phyloP scores from a whole-genome alignment of 2,113 vertebrate genomes.

The Colius striatus region DNA sequence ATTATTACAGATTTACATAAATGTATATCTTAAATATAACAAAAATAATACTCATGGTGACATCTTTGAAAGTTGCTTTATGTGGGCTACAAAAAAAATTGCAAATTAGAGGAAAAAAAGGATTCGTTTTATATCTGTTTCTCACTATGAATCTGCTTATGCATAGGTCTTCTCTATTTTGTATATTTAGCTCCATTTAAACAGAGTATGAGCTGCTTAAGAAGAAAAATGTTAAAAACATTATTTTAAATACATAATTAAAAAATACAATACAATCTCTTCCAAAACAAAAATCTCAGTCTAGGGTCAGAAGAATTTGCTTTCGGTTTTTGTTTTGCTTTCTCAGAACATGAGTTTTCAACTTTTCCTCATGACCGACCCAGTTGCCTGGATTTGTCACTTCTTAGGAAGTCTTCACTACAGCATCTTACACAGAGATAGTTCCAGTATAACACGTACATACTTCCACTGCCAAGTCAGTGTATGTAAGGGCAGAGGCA shows the following conservation, averaged over 20 bases:
- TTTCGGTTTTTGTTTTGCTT: neutral
- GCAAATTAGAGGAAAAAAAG: neutral
- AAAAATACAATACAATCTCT: neutral
- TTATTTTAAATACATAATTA: neutral
- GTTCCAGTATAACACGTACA: neutral
- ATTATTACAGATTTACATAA: neutral
- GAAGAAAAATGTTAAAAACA: neutral
- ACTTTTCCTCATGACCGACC: neutral
- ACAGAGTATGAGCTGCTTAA: neutral
- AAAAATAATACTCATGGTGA: neutral
- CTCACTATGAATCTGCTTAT: neutral
- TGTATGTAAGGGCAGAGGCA: fast-evolving
- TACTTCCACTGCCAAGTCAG: neutral
- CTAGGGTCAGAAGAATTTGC: neutral
- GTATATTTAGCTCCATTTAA: neutral
- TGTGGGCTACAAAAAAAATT: neutral
- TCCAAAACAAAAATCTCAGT: neutral
- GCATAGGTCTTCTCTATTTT: neutral
- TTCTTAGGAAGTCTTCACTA: neutral
- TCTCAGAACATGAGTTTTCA: neutral
- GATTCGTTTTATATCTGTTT: neutral
- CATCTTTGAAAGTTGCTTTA: neutral
- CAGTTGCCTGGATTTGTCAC: neutral
- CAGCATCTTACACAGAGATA: neutral
- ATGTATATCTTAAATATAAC: neutral